Base-by-base conservation (phyloP, 2,888 invertebrate species). In the Hylaea fasciaria region DNA sequence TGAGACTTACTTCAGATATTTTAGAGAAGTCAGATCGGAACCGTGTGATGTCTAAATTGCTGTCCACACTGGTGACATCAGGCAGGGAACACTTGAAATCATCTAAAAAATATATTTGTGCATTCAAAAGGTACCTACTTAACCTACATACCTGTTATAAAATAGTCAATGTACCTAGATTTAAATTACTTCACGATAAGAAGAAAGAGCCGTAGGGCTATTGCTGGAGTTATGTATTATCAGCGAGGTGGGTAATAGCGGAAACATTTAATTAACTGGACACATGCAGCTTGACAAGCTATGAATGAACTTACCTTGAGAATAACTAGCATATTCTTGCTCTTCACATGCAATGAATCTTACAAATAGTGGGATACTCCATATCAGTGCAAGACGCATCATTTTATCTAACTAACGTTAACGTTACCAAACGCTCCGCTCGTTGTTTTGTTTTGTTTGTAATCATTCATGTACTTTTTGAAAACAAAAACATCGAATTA, bases 51-150 rank as follows among this genome's bases (percentile, higher is more conserved):
- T 93, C 89, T 49, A 92, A 69, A 65, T 89, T 87, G 35, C 82
- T 79, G 71, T 92, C 91, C 35, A 85, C 72, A 54, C 86, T 87
- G 22, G 83, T 87, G 0, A 93, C 90, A 75, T 92, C 92, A 0
- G 93, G 93, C 40, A 92, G 68, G 0, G 86, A 83, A 62, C 93
- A 93, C 74, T 93, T 92, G 59, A 83, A 93, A 55, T 92, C 92
- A 28, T 49, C 49, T 49, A 39, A 40, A 49, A 32, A 32, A 32
- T 32, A 32, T 32, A 7, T 32, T 32, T 7, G 32, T 32, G 22
- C 2, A 22, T 22, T 22, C n/a, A n/a, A n/a, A n/a, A n/a, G n/a
- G n/a, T n/a, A n/a, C n/a, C n/a, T n/a, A n/a, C n/a, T n/a, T n/a
- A n/a, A n/a, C n/a, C n/a, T n/a, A n/a, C n/a, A n/a, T n/a, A n/a